Percentiles rank a stretch among this genome's conserved stretches.
These are phyloP conservation scores for Aplysia californica DNA, from an alignment of 1,140 invertebrate genomes.

Conservation along the genomic window DNA sequence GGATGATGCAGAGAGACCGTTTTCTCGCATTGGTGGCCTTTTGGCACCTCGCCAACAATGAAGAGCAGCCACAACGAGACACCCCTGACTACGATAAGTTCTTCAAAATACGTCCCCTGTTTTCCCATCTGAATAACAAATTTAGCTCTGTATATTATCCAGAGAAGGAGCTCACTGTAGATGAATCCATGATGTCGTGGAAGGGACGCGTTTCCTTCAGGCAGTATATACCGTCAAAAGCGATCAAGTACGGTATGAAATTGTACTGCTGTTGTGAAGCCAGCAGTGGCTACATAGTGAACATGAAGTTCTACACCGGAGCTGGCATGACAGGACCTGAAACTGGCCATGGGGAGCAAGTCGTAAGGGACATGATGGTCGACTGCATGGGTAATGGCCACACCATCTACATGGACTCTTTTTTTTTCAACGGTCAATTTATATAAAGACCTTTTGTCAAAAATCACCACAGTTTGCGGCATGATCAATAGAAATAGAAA, in stretches of 20 bases:
- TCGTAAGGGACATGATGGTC: not conserved
- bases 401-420: slow-evolving; percentile 4
- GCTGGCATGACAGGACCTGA: not conserved
- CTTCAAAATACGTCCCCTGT: not conserved
- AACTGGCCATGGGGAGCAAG: not conserved
- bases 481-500: not conserved
- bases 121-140: not conserved
- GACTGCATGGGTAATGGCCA: not conserved
- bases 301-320: slow-evolving; percentile 12
- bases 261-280: slow-evolving; percentile 1
- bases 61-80: not conserved
- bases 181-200: slow-evolving; percentile 1
- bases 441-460: not conserved
- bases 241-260: slow-evolving; percentile 6
- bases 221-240: slow-evolving; percentile 5
- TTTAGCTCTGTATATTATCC: not conserved
- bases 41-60: not conserved
- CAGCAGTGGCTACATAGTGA: not conserved
- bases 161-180: not conserved
- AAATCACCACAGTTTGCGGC: not conserved
- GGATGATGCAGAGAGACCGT: not conserved
- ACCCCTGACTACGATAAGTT: not conserved
- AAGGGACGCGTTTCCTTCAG: not conserved
- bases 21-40: not conserved
- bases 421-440: slow-evolving; percentile 6